Base-by-base conservation (phyloP, 2,888 invertebrate genomes). In the Phorcus lineatus region DNA sequence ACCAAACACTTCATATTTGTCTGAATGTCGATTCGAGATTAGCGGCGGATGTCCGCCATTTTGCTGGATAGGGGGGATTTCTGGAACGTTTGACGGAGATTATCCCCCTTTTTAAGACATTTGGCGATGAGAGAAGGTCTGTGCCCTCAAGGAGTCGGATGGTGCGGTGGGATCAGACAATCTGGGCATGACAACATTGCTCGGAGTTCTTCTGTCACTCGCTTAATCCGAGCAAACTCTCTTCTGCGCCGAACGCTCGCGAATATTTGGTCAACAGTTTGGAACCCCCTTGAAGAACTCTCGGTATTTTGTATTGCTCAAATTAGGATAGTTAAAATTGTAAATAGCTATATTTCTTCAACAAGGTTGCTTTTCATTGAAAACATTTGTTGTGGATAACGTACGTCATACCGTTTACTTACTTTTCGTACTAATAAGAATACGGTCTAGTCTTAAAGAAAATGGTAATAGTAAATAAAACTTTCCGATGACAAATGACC, bases 61-160 rank as follows among this genome's bases (percentile, higher is more conserved):
- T 62, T 28, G 62, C n/a, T 62, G 62, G 62, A 24, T 62, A 62
- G 62, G 62, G 62, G 28, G 62, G 62, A 62, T 62, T 62, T 62
- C 62, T 62, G 28, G 28, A 62, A 62, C 24, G 62, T 28, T 62
- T 62, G 62, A 62, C 62, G 28, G 28, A 62, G 62, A 62, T 62
- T 62, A 62, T 62, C 62, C 62, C 28, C 62, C 62, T 62, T 62
- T 62, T 62, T 62, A 24, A 62, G 62, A 62, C 62, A 62, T 62
- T 62, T 62, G 62, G 62, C 62, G 22, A 62, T 62, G 28, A 62
- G 62, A 62, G 62, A 28, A 28, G 24, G 28, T 62, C 62, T 62
- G 62, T 62, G n/a, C 62, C 28, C n/a, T 62, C 62, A 24, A 16
- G 62, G 28, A 62, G 28, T 16, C 11, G 62, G 16, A 28, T 28